Percentiles rank a stretch among this genome's conserved stretches.
Conservation (phyloP, 2,113 vertebrate genomes). For the Mungos mungo region DNA sequence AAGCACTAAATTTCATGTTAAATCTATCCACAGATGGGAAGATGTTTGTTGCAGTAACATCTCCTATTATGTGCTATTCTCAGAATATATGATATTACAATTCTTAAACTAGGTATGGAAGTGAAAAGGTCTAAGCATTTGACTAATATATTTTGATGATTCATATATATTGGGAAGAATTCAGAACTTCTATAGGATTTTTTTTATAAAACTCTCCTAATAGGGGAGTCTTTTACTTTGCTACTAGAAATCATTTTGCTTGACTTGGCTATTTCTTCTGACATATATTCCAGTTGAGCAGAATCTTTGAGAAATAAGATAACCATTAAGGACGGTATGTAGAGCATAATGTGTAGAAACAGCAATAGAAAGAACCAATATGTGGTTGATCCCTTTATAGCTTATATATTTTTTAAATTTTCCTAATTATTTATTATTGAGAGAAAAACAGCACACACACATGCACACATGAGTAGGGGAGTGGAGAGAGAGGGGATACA, state of each 20-base stretch:
- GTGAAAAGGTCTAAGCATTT: neutral
- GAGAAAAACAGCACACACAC: no score
- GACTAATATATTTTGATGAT: neutral
- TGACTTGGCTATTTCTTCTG: neutral
- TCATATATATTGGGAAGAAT: neutral
- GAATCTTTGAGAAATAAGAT: neutral
- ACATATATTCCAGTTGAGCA: neutral
- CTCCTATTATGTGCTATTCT: neutral
- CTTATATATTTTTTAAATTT: neutral
- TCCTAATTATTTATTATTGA: no score
- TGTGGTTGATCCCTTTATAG: neutral
- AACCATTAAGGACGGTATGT: neutral
- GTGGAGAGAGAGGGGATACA: no score
- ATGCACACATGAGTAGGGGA: no score
- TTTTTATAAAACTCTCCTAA: neutral
- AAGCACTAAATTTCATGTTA: conserved; percentile 40
- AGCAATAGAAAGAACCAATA: neutral
- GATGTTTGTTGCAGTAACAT: neutral
- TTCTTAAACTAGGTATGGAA: neutral
- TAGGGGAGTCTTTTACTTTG: neutral
- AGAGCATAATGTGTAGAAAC: neutral
- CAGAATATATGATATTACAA: conserved; percentile 5
- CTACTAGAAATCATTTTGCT: neutral
- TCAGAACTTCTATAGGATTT: neutral
- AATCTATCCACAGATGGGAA: neutral